A percentile compares a stretch with the other conserved stretches of the same genome.
phyloP scores from a whole-genome alignment of 1,140 invertebrate genomes.

The Hyles vespertilio region DNA sequence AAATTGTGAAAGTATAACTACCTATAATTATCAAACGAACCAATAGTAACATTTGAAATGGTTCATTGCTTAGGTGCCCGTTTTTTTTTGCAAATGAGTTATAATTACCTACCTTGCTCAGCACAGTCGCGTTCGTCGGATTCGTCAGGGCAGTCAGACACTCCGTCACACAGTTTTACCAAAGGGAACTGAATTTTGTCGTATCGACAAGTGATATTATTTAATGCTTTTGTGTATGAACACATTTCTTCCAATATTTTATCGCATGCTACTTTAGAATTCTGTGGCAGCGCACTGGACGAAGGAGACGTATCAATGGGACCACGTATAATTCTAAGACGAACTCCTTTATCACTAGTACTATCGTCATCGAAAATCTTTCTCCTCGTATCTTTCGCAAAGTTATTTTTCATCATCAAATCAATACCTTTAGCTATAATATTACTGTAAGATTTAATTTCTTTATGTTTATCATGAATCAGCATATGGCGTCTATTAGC shows the following conservation, averaged over 20 bases:
- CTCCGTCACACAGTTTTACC: slow-evolving; percentile 46
- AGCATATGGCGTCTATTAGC: slow-evolving; percentile 16
- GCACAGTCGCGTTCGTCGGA: slow-evolving; percentile 49
- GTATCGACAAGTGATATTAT: slow-evolving; percentile 35
- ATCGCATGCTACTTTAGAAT: slow-evolving; percentile 11
- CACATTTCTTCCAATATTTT: slow-evolving; percentile 28
- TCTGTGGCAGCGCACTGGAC: too few relatives aligned
- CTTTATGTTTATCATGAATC: slow-evolving; percentile 18
- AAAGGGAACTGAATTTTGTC: slow-evolving; percentile 30
- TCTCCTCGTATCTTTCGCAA: slow-evolving; percentile 12
- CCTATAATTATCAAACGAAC: too few relatives aligned
- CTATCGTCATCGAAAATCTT: slow-evolving; percentile 34
- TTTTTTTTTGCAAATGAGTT: too few relatives aligned
- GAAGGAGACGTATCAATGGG: too few relatives aligned
- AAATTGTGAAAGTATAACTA: too few relatives aligned
- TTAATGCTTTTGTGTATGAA: slow-evolving; percentile 34
- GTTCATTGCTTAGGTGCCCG: too few relatives aligned
- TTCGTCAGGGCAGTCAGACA: slow-evolving; percentile 36
- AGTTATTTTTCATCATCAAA: slow-evolving; percentile 13
- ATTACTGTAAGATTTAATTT: slow-evolving; percentile 17
- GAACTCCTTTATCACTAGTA: slow-evolving; percentile 15
- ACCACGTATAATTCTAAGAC: too few relatives aligned
- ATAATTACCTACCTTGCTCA: slow-evolving; percentile 35
- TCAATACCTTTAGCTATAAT: slow-evolving; percentile 21
- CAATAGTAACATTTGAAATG: too few relatives aligned